These are phyloP conservation scores for Sphaerophoria rueppellii DNA, from an alignment of 2,888 invertebrate genomes.

Conservation along the genomic window DNA sequence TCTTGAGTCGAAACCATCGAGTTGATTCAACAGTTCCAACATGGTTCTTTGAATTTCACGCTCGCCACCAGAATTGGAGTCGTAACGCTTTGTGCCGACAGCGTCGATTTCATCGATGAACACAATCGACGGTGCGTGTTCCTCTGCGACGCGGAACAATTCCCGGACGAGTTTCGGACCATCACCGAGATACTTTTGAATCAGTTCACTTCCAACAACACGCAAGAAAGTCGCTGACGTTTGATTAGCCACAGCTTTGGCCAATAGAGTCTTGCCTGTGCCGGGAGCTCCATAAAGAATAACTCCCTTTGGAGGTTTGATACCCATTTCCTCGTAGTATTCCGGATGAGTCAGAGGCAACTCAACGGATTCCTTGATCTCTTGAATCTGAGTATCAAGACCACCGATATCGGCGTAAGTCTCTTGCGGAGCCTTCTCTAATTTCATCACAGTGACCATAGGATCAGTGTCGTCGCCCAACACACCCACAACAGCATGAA, in stretches of 20 bases:
- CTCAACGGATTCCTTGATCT: conserved; percentile 99
- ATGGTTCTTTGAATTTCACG: conserved; percentile 99
- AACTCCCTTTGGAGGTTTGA: conserved; percentile 99
- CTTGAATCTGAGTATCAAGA: conserved; percentile 97
- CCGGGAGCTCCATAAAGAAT: conserved; percentile 99
- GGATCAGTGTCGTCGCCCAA: conserved; percentile 99
- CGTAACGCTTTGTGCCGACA: conserved; percentile 98
- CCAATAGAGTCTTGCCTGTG: conserved; percentile 98
- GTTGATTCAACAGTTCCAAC: conserved; percentile 98
- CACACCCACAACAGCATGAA: conserved; percentile 99
- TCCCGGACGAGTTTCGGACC: conserved; percentile 99
- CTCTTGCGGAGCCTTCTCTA: conserved; percentile 99
- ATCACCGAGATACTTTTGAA: conserved; percentile 99
- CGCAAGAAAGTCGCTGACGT: conserved; percentile 99
- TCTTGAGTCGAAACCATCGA: conserved; percentile 98
- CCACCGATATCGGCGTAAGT: conserved; percentile 99
- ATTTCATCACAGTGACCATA: conserved; percentile 99
- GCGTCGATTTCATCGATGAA: conserved; percentile 99
- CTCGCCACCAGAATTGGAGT: conserved; percentile 99
- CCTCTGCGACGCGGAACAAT: conserved; percentile 99
- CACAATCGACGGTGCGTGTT: conserved; percentile 99
- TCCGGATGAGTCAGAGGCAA: conserved; percentile 99
- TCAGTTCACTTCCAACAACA: conserved; percentile 99
- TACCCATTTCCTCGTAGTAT: conserved; percentile 99
- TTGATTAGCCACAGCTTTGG: conserved; percentile 99